A percentile compares a stretch with the other conserved stretches of the same genome.
Evolutionary conservation across 2,797 vertebrate species (phyloP).

Genomic region (Rhabdomys pumilio): DNA sequence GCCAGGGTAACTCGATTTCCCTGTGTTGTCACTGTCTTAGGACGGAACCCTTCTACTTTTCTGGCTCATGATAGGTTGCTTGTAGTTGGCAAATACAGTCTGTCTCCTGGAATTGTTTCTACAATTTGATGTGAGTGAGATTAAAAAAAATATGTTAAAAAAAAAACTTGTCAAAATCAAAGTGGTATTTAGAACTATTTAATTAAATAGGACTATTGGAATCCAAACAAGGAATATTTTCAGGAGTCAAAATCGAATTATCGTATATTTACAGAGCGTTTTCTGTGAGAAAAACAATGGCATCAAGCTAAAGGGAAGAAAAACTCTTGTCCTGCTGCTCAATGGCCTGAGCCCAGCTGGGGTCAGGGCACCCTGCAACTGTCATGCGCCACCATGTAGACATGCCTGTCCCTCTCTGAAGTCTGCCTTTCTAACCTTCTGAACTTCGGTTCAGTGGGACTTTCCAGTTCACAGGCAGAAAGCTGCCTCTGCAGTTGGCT

Average conservation of each 20-base stretch:
- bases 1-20: not conserved
- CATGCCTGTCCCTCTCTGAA: not conserved
- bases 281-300: not conserved
- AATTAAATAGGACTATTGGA: conserved; percentile 47
- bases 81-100: not conserved
- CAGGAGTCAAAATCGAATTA: conserved; percentile 1
- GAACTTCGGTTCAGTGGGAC: conserved; percentile 56
- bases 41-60: not conserved
- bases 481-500: conserved; percentile 60
- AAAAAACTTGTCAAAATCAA: not conserved
- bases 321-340: rapidly evolving
- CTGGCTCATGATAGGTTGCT: not conserved
- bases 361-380: not conserved
- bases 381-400: not conserved
- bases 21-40: rapidly evolving
- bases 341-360: not conserved
- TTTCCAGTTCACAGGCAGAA: conserved; percentile 53
- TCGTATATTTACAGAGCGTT: not conserved
- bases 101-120: not conserved
- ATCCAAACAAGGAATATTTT: conserved; percentile 3
- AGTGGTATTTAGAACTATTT: conserved; percentile 1
- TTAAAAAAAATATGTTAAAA: not conserved
- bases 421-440: conserved; percentile 59
- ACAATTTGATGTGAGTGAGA: not conserved
- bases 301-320: not conserved